Base-by-base conservation (phyloP, 2,888 invertebrate genomes). In the Hyles lineata region DNA sequence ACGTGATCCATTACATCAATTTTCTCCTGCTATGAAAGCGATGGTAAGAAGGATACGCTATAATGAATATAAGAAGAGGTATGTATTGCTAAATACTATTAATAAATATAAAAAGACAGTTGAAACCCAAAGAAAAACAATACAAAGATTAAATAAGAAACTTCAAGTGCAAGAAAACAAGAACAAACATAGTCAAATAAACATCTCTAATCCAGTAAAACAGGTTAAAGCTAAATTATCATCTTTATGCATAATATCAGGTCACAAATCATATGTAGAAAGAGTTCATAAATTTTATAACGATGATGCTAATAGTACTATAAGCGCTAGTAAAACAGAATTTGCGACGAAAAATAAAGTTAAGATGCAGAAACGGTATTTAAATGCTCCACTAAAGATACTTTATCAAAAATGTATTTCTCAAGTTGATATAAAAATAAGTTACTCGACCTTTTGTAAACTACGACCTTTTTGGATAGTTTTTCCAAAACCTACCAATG, bases 281-380 rank as follows among this genome's bases (percentile, higher is more conserved):
- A 61, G 23, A 69, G 43, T 75, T 32, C 62, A 61, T 25, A 70
- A 75, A 17, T 76, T 75, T 74, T 75, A 75, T 32, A 29, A 63
- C 35, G 32, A 76, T 69, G 77, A 77, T 71, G 75, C 73, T 72
- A 55, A 70, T 70, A 75, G 76, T 61, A 55, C 73, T 71, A 43
- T 75, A 7, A 76, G 75, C 23, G 62, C 77, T 29, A 76, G 77
- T 35, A 76, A 74, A 62, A 77, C 76, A 74, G 75, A 75, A 58
- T 73, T 72, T 15, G 73, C 73, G 11, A 70, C 75, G 8, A 70
- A 72, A 61, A 61, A 74, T 29, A 72, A 72, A 55, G 43, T 25
- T 11, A 62, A 62, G 25, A 72, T 25, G 52, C 63, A 72, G 62
- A 72, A 62, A 52, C 43, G 72, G 17, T 55, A 62, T 17, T 52